Conservation (phyloP, 2,888 invertebrate species). For the Erynnis tages region DNA sequence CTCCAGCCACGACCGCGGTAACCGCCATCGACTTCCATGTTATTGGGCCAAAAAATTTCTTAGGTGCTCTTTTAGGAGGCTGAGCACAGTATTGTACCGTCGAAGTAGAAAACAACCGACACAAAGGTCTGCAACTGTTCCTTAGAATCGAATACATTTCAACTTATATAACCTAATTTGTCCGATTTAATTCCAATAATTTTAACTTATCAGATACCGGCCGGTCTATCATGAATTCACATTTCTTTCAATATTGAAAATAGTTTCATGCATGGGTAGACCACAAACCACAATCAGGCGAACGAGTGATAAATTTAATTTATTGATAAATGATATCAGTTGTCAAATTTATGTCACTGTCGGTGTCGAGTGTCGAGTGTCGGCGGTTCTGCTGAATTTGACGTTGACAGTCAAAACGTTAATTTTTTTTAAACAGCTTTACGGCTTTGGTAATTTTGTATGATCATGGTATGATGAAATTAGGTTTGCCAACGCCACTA, state of each 20-base stretch:
- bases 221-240: constrained; percentile 13
- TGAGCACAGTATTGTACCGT: constrained; percentile 53
- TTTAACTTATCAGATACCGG: constrained; percentile 20
- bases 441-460: no score
- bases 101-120: constrained; percentile 57
- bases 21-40: constrained; percentile 90
- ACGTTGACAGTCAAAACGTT: no score
- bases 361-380: no score
- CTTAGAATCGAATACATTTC: constrained; percentile 30
- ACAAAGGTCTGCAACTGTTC: constrained; percentile 43
- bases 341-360: no score
- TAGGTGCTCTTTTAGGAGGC: constrained; percentile 55
- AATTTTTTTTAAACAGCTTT: no score
- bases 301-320: no score
- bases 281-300: background rate
- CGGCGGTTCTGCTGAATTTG: no score
- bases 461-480: no score
- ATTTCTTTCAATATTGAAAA: constrained; percentile 10
- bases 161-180: constrained; percentile 17
- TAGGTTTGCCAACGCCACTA: no score
- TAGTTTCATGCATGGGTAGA: background rate
- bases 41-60: constrained; percentile 82
- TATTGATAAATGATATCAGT: no score
- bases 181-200: constrained; percentile 2
- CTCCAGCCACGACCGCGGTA: constrained; percentile 85